Conservation (phyloP, 2,113 vertebrate genomes). For the Ellobius talpinus region DNA sequence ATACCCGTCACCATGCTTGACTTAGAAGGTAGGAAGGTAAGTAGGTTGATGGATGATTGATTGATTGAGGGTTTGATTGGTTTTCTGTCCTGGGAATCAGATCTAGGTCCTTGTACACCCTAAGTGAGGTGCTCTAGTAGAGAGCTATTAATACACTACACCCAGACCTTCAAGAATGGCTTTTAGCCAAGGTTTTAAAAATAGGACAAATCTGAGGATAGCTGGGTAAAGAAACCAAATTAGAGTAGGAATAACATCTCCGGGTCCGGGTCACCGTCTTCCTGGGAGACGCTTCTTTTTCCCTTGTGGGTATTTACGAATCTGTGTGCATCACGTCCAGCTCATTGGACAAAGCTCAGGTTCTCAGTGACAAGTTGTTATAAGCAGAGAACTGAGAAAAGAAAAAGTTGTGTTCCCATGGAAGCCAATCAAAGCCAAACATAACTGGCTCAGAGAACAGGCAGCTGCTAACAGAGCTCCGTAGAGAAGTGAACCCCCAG, state of each 20-base stretch:
- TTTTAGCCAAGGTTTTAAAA: conserved; percentile 38
- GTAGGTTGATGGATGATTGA: too few relatives aligned
- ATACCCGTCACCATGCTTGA: too few relatives aligned
- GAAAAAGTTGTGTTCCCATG: conserved; percentile 67
- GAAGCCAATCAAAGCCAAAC: conserved; percentile 74
- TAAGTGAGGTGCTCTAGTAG: background rate
- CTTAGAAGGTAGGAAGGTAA: background rate
- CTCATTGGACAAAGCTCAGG: background rate
- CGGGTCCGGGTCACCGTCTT: background rate
- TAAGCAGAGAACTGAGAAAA: conserved; percentile 54
- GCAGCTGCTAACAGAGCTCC: background rate
- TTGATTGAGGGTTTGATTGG: background rate
- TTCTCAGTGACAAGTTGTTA: conserved; percentile 48
- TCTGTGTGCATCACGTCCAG: background rate
- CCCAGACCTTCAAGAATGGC: background rate
- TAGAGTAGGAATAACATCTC: background rate
- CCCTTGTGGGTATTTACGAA: conserved; percentile 39
- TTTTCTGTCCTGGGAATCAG: background rate
- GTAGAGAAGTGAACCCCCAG: conserved; percentile 23
- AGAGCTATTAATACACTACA: background rate
- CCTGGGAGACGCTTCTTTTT: background rate
- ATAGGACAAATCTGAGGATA: background rate
- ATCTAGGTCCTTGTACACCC: background rate
- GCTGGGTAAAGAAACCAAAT: background rate
- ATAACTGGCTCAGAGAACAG: conserved; percentile 34